Percentiles rank a stretch among this genome's conserved stretches.
These are phyloP conservation scores for Daptonema setosum DNA, from an alignment of 2,888 invertebrate genomes.

Conservation along the genomic window DNA sequence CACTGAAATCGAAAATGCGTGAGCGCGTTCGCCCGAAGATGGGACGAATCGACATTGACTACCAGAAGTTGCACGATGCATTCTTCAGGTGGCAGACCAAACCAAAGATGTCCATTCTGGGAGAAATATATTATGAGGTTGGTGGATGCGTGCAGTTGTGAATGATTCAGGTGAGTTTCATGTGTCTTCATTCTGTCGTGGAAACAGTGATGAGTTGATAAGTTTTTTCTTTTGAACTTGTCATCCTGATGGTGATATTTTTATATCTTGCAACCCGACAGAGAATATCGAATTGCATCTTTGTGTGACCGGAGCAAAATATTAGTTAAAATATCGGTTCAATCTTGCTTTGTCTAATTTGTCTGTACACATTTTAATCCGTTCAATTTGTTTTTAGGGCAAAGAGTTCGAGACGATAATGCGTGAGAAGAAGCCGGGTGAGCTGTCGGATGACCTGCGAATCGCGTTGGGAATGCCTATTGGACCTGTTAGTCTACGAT, in stretches of 20 bases:
- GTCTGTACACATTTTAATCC: too few relatives aligned
- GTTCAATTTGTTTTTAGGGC: too few relatives aligned
- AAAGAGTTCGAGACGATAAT: slow-evolving; percentile 93
- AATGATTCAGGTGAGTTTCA: too few relatives aligned
- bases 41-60: slow-evolving; percentile 98
- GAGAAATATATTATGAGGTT: slow-evolving; percentile 82
- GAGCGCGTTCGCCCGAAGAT: slow-evolving; percentile 87
- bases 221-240: too few relatives aligned
- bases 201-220: too few relatives aligned
- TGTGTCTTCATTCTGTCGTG: too few relatives aligned
- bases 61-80: slow-evolving; percentile 94
- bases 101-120: slow-evolving; percentile 93
- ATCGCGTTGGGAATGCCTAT: slow-evolving; percentile 97
- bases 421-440: slow-evolving; percentile 94
- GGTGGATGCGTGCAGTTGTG: background rate
- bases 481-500: slow-evolving; percentile 43
- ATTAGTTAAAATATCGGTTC: too few relatives aligned
- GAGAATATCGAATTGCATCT: too few relatives aligned
- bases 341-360: too few relatives aligned
- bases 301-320: too few relatives aligned
- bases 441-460: slow-evolving; percentile 75
- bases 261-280: too few relatives aligned
- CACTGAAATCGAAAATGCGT: slow-evolving; percentile 78
- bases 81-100: slow-evolving; percentile 99
- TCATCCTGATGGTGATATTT: too few relatives aligned